Base-by-base conservation (phyloP, 2,888 invertebrate species). In the Fragum sueziense region DNA sequence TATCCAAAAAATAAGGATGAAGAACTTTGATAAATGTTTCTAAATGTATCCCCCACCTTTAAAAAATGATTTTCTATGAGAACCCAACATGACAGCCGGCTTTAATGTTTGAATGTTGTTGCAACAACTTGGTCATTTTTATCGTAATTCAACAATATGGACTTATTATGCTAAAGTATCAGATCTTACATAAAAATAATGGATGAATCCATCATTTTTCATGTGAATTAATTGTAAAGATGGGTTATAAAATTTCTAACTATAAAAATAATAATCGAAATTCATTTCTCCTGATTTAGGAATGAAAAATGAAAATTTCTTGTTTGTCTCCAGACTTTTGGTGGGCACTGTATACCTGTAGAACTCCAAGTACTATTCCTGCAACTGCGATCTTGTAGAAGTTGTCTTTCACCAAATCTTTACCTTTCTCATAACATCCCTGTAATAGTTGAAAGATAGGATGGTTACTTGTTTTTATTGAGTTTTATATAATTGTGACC, bases 341-440 rank as follows among this genome's bases (percentile, higher is more conserved):
- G 17, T 14, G 14, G 17, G 14, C 2, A 69, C 68, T n/a, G n/a
- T n/a, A n/a, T 54, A 88, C 82, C 84, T 88, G 87, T 68, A 82
- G 68, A 29, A 88, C 72, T 11, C 87, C 87, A 14, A 88, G 79
- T n/a, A 61, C 81, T 27, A 81, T 87, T 47, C 83, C 86, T 51
- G 84, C 87, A 67, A 77, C 85, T 67, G 79, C 90, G 80, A 88
- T 76, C 20, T 76, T 62, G 31, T 78, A 79, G 72, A 88, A 86
- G 62, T 86, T 86, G 54, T 86, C 85, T 37, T 76, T 57, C 6
- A 85, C 54, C 70, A 78, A 79, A 4, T 74, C 74, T 73, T 85
- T 86, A 31, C 82, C 84, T 67, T 84, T 82, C 2, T 59, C n/a
- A 61, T 80, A 88, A 77, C 87, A 88, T 6, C 86, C 85, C 87